phyloP scores from a whole-genome alignment of 2,797 vertebrate genomes.

The Heteromormyrus szaboi region DNA sequence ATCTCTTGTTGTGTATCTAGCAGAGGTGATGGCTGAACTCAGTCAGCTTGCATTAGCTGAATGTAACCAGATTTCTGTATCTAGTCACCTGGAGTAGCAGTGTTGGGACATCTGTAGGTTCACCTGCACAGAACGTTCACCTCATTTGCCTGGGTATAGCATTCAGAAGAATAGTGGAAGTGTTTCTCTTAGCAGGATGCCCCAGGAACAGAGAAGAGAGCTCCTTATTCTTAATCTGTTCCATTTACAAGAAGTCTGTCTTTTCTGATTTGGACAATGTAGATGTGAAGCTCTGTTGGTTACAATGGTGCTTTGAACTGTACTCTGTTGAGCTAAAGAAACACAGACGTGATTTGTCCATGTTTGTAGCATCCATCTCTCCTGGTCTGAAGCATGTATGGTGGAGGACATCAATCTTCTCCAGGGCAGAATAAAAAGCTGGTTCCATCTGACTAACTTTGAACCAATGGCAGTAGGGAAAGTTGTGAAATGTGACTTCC shows the following conservation, averaged over 20 bases:
- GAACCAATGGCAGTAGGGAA: neutral
- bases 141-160: neutral
- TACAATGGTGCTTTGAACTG: neutral
- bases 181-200: neutral
- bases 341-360: neutral
- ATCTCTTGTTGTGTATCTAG: neutral
- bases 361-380: neutral
- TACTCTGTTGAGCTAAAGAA: neutral
- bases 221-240: neutral
- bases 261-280: neutral
- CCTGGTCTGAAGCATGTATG: neutral
- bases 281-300: neutral
- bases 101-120: neutral
- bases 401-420: neutral
- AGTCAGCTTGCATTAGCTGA: neutral
- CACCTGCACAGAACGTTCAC: neutral
- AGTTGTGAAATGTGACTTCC: constrained; percentile 2
- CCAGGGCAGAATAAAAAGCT: neutral
- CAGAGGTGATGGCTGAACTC: neutral
- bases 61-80: neutral
- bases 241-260: neutral
- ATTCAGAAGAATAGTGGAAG: neutral
- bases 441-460: neutral
- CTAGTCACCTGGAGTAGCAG: neutral
- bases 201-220: neutral